Evolutionary conservation across 2,797 vertebrate genomes (phyloP).

Genomic region (Monodelphis domestica): DNA sequence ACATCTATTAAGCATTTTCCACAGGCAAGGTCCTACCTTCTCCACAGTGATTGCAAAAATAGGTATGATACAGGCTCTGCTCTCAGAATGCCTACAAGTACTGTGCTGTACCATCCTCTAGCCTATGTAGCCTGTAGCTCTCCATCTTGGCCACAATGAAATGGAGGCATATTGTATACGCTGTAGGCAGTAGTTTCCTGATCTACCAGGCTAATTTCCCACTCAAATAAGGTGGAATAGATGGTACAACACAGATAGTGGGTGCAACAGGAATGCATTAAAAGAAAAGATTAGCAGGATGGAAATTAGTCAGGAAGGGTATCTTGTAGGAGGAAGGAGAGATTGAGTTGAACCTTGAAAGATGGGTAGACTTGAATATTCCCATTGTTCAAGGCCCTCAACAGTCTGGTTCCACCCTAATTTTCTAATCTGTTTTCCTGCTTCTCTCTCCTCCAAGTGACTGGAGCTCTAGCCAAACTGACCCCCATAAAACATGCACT

Average conservation of each 20-base stretch:
- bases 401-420: background rate
- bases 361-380: background rate
- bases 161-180: background rate
- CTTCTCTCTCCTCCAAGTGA: background rate
- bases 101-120: background rate
- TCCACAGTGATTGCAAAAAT: background rate
- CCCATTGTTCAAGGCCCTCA: background rate
- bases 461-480: background rate
- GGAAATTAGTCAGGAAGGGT: background rate
- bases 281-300: background rate
- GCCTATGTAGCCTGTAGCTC: background rate
- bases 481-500: background rate
- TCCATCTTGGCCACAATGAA: background rate
- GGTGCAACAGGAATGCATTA: background rate
- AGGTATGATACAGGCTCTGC: background rate
- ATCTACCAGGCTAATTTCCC: background rate
- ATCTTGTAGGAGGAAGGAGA: background rate
- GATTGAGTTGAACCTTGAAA: background rate
- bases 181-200: background rate
- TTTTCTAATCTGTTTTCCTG: background rate
- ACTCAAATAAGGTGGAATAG: background rate
- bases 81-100: background rate
- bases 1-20: background rate
- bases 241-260: background rate
- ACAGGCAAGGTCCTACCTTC: background rate